phyloP scores from a whole-genome alignment of 2,113 vertebrate species.

The Brevimyrus niger region DNA sequence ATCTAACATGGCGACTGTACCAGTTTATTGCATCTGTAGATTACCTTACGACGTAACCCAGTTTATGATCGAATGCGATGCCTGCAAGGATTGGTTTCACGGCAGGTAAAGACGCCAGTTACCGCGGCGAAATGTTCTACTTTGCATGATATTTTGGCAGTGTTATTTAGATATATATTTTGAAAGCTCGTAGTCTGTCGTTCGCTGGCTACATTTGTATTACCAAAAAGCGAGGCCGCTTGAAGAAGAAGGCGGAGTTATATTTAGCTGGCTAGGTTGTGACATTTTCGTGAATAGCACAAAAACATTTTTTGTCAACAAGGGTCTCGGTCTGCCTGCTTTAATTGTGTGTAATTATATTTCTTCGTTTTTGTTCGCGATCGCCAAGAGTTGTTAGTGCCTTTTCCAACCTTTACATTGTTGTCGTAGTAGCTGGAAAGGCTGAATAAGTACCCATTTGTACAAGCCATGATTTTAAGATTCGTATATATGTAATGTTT shows the following conservation, averaged over 20 bases:
- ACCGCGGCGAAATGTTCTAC: background rate
- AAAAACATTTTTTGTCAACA: conserved; percentile 33
- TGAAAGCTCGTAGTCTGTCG: conserved; percentile 55
- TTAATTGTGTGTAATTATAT: background rate
- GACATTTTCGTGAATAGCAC: conserved; percentile 51
- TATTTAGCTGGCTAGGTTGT: conserved; percentile 44
- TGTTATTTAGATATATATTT: conserved; percentile 33
- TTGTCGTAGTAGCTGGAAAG: conserved; percentile 21
- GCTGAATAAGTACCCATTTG: conserved; percentile 24
- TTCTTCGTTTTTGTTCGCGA: background rate
- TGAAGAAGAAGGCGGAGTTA: conserved; percentile 71
- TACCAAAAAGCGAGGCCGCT: conserved; percentile 57
- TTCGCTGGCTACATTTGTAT: conserved; percentile 52
- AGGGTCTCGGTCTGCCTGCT: conserved; percentile 10
- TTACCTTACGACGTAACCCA: conserved; percentile 96
- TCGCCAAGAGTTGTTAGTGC: background rate
- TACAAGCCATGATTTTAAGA: conserved; percentile 1
- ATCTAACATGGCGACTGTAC: conserved; percentile 96
- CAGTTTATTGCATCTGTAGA: conserved; percentile 96
- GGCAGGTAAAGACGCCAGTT: conserved; percentile 72
- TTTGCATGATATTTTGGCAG: conserved; percentile 46
- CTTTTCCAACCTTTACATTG: background rate
- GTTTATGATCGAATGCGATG: conserved; percentile 98
- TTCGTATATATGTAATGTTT: background rate
- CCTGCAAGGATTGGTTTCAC: conserved; percentile 96